A percentile compares a stretch with the other conserved stretches of the same genome.
Conservation (phyloP, 2,888 invertebrate species). For the Athetis lepigone region DNA sequence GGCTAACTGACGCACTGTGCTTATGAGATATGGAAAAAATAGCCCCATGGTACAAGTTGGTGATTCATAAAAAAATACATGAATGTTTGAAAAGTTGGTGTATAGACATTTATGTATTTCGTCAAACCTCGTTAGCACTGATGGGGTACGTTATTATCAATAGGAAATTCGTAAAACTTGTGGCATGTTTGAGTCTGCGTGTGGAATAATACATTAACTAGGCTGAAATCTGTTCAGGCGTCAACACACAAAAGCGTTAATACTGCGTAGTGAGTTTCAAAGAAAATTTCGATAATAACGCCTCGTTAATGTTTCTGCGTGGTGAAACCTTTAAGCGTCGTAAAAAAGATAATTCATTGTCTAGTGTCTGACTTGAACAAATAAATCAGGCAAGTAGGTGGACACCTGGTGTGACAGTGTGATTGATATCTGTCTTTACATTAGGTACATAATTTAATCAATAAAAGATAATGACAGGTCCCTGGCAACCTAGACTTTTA, state of each 20-base stretch:
- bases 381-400: neutral
- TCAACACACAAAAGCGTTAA: too few species aligned
- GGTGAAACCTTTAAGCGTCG: too few species aligned
- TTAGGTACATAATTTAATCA: neutral
- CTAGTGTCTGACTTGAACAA: neutral
- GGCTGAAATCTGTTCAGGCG: conserved; percentile 42
- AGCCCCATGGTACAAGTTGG: neutral
- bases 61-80: too few species aligned
- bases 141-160: neutral
- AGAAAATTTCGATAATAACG: too few species aligned
- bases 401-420: neutral
- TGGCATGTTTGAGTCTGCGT: conserved; percentile 43
- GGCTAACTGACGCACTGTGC: conserved; percentile 1
- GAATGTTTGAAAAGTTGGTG: too few species aligned
- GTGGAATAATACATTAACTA: conserved; percentile 9
- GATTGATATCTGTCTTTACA: neutral
- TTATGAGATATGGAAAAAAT: neutral
- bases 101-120: too few species aligned
- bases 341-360: neutral
- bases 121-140: neutral
- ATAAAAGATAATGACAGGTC: neutral
- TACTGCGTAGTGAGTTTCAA: too few species aligned
- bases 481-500: neutral
- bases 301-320: too few species aligned
- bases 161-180: conserved; percentile 39